These are phyloP conservation scores for Anastatus disparis DNA, from an alignment of 1,140 invertebrate genomes.

Conservation along the genomic window DNA sequence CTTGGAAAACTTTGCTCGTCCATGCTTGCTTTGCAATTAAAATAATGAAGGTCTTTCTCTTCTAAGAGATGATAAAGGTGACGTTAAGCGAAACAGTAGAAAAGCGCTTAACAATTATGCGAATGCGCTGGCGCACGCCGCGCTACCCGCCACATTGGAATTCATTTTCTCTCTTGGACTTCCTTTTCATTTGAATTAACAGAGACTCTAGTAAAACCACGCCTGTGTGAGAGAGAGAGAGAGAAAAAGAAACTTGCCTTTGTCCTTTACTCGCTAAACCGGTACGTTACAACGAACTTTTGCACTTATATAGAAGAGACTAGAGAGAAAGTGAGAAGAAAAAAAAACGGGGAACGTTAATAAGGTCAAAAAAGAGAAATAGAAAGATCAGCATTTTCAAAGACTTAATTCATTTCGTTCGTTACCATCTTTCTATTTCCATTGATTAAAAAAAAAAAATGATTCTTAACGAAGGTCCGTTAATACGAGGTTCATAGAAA, in stretches of 20 bases:
- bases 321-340: not conserved
- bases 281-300: not conserved
- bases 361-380: slow-evolving; percentile 38
- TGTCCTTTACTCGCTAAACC: not conserved
- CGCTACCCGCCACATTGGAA: slow-evolving; percentile 38
- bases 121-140: not conserved
- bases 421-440: slow-evolving; percentile 13
- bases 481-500: slow-evolving; percentile 44
- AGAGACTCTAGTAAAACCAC: not conserved
- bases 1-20: slow-evolving; percentile 4
- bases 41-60: slow-evolving; percentile 28
- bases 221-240: too few species aligned
- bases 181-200: not conserved
- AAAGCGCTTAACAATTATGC: slow-evolving; percentile 14
- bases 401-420: not conserved
- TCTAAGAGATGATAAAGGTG: slow-evolving; percentile 21
- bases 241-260: too few species aligned
- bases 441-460: slow-evolving; percentile 57
- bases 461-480: slow-evolving; percentile 50
- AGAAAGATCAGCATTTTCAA: slow-evolving; percentile 47
- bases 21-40: slow-evolving; percentile 18
- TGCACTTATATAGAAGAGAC: too few species aligned
- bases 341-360: not conserved
- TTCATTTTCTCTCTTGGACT: slow-evolving; percentile 40
- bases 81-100: slow-evolving; percentile 13